phyloP scores from a whole-genome alignment of 2,888 invertebrate genomes.

The Dolichomitus sp. region DNA sequence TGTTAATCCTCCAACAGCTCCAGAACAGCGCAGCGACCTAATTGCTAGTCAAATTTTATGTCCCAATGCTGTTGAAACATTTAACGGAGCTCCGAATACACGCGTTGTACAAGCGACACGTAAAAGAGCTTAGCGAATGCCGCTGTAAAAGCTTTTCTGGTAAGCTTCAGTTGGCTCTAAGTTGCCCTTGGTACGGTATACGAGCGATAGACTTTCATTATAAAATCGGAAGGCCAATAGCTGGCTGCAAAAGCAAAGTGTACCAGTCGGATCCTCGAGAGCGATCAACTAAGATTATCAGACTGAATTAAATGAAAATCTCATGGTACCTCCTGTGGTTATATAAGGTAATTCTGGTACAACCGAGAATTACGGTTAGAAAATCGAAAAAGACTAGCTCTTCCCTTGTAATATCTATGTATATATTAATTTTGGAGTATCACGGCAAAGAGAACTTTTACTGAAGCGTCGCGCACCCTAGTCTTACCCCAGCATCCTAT shows the following conservation, averaged over 20 bases:
- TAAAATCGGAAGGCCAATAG: conserved; percentile 15
- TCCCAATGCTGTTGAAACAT: conserved; percentile 12
- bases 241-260: neutral
- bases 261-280: conserved; percentile 3
- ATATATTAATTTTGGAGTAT: conserved; percentile 13
- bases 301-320: conserved; percentile 13
- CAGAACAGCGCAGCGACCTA: conserved; percentile 6
- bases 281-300: conserved; percentile 18
- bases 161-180: neutral
- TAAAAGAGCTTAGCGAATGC: conserved; percentile 17
- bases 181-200: neutral
- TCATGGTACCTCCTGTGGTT: neutral
- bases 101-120: neutral
- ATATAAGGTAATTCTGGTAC: conserved; percentile 11
- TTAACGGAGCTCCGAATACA: conserved; percentile 22
- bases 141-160: conserved; percentile 1
- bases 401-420: conserved; percentile 10
- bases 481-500: conserved; percentile 18
- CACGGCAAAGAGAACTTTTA: conserved; percentile 10
- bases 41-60: conserved; percentile 22
- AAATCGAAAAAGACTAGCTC: neutral
- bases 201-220: neutral
- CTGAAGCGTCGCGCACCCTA: conserved; percentile 3
- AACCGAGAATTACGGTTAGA: neutral
- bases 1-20: conserved; percentile 2